phyloP scores from a whole-genome alignment of 2,888 invertebrate species.

The Graphium colonna region DNA sequence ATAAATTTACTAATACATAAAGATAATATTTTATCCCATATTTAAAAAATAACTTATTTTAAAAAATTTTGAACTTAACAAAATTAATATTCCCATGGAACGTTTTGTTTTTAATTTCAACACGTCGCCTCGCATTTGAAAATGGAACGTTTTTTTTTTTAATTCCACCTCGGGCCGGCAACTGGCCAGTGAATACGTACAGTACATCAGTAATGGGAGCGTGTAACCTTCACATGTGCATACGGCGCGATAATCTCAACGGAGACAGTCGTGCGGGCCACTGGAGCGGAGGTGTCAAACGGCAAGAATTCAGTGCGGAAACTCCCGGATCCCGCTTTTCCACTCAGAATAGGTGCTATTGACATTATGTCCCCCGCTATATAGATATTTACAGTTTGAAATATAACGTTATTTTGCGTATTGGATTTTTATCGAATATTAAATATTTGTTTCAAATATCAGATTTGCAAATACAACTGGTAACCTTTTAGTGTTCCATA shows the following conservation, averaged over 20 bases:
- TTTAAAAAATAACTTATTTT: no score
- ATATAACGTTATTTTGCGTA: conserved; percentile 21
- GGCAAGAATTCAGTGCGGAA: conserved; percentile 58
- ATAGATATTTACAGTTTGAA: conserved; percentile 30
- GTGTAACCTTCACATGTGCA: conserved; percentile 34
- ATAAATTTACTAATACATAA: no score
- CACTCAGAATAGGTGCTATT: conserved; percentile 39
- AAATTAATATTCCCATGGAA: no score
- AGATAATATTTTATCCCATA: no score
- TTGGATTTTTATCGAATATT: background rate
- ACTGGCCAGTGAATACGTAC: conserved; percentile 12
- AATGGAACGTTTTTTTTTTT: conserved; percentile 1
- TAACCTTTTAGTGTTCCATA: no score
- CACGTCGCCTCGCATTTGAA: background rate
- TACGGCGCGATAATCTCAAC: conserved; percentile 41
- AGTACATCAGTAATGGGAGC: conserved; percentile 9
- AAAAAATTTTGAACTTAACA: no score
- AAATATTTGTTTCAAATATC: background rate
- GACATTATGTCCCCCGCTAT: conserved; percentile 39
- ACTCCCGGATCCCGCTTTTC: conserved; percentile 49
- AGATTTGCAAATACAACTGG: no score
- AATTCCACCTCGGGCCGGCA: background rate
- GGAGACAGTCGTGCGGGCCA: conserved; percentile 41
- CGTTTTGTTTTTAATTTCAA: no score
- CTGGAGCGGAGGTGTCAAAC: conserved; percentile 60